A percentile compares a stretch with the other conserved stretches of the same genome.
phyloP scores from a whole-genome alignment of 2,797 vertebrate genomes.

The Enoplosus armatus region DNA sequence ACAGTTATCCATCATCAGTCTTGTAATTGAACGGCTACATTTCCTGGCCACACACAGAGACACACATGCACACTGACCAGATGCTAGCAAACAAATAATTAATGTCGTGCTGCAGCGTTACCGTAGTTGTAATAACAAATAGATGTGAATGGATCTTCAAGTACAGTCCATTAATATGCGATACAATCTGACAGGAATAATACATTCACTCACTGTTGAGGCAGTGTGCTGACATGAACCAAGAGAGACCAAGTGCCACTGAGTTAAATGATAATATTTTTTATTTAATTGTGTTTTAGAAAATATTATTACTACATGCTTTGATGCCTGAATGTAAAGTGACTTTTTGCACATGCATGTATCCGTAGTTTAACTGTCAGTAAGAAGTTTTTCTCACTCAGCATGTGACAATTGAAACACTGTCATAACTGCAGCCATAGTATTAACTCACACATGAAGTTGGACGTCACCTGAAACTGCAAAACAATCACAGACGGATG shows the following conservation, averaged over 20 bases:
- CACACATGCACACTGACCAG: conserved; percentile 53
- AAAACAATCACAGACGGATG: neutral
- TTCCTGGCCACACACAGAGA: conserved; percentile 48
- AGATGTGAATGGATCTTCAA: conserved; percentile 50
- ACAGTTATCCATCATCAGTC: conserved; percentile 23
- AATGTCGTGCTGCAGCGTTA: conserved; percentile 43
- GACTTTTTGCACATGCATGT: neutral
- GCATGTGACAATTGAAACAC: neutral
- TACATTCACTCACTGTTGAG: neutral
- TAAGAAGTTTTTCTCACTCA: neutral
- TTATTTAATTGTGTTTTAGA: neutral
- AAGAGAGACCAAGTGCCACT: neutral
- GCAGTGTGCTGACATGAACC: neutral
- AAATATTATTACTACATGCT: neutral
- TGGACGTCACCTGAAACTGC: conserved; percentile 3
- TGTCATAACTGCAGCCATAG: neutral
- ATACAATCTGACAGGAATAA: conserved; percentile 24
- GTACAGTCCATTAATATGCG: conserved; percentile 37
- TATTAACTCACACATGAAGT: neutral
- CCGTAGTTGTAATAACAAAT: conserved; percentile 57
- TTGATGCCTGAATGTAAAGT: neutral
- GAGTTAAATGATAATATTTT: neutral
- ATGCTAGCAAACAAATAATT: conserved; percentile 68
- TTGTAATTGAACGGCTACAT: conserved; percentile 5
- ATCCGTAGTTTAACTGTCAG: neutral